phyloP scores from a whole-genome alignment of 2,888 invertebrate species.

The Tubiluchus corallicola region DNA sequence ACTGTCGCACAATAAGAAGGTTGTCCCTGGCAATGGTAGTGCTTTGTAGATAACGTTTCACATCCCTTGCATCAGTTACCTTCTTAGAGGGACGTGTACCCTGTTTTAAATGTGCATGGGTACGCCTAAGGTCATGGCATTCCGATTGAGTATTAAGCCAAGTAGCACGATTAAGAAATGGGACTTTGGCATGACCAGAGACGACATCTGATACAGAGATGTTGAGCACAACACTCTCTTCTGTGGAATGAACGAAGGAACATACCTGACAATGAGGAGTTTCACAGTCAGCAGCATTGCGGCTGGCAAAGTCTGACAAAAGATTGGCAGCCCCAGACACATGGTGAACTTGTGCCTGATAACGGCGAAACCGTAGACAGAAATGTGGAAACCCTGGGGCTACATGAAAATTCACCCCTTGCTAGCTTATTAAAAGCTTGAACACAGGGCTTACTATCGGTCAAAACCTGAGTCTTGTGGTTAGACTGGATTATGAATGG shows the following conservation, averaged over 20 bases:
- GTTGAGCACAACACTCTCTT: conserved; percentile 14
- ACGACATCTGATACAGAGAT: conserved; percentile 10
- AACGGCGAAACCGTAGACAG: no score
- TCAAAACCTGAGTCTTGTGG: no score
- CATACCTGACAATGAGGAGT: not conserved
- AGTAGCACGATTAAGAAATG: not conserved
- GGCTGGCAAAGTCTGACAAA: not conserved
- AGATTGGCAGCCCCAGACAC: not conserved
- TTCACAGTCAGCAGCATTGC: not conserved
- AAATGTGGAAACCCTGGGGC: no score
- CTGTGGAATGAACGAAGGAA: conserved; percentile 7
- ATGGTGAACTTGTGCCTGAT: conserved; percentile 10
- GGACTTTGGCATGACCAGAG: conserved; percentile 4
- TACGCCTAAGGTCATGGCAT: not conserved
- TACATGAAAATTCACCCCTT: no score
- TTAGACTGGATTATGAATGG: no score
- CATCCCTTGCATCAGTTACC: conserved; percentile 1
- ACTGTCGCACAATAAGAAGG: conserved; percentile 11
- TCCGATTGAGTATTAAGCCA: not conserved
- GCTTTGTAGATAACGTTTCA: not conserved
- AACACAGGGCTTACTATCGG: no score
- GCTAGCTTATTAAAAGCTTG: no score
- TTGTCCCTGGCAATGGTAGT: conserved; percentile 3
- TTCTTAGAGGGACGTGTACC: conserved; percentile 1
- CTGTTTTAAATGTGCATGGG: not conserved